Evolutionary conservation across 1,140 invertebrate genomes (phyloP).

Genomic region (Drosophila repleta): DNA sequence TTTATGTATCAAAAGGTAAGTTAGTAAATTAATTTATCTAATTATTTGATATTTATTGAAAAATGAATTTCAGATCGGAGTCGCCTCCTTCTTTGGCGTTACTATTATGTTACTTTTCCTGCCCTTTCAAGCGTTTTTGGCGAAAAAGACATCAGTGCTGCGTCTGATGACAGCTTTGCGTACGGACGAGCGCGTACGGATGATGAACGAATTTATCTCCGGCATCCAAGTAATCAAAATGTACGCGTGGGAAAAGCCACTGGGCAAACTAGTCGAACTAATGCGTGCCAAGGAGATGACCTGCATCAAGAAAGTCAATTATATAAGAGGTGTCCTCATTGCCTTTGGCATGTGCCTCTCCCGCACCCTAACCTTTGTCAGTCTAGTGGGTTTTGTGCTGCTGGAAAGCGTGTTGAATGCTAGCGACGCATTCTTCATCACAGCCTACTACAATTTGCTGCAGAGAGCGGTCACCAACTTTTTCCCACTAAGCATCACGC

Average conservation of each 20-base stretch:
- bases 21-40: neutral
- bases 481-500: slow-evolving; percentile 86
- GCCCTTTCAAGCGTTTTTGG: slow-evolving; percentile 92
- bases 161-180: slow-evolving; percentile 87
- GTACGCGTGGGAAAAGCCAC: slow-evolving; percentile 94
- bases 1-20: slow-evolving; percentile 76
- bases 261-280: slow-evolving; percentile 86
- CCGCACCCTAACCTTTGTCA: slow-evolving; percentile 90
- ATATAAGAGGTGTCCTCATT: slow-evolving; percentile 89
- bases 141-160: slow-evolving; percentile 87
- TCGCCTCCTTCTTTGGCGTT: slow-evolving; percentile 90
- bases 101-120: slow-evolving; percentile 91
- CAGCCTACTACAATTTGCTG: slow-evolving; percentile 89
- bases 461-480: slow-evolving; percentile 89
- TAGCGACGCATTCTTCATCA: slow-evolving; percentile 90
- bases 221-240: slow-evolving; percentile 96
- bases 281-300: slow-evolving; percentile 85
- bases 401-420: slow-evolving; percentile 84
- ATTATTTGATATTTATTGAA: too few relatives aligned
- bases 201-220: slow-evolving; percentile 95
- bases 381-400: slow-evolving; percentile 90
- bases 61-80: too few relatives aligned
- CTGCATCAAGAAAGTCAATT: slow-evolving; percentile 87
- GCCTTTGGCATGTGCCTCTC: slow-evolving; percentile 90
- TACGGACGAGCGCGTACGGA: slow-evolving; percentile 92